A percentile compares a stretch with the other conserved stretches of the same genome.
These are phyloP conservation scores for Alouatta palliata DNA, from an alignment of 2,113 vertebrate genomes.

Conservation along the genomic window DNA sequence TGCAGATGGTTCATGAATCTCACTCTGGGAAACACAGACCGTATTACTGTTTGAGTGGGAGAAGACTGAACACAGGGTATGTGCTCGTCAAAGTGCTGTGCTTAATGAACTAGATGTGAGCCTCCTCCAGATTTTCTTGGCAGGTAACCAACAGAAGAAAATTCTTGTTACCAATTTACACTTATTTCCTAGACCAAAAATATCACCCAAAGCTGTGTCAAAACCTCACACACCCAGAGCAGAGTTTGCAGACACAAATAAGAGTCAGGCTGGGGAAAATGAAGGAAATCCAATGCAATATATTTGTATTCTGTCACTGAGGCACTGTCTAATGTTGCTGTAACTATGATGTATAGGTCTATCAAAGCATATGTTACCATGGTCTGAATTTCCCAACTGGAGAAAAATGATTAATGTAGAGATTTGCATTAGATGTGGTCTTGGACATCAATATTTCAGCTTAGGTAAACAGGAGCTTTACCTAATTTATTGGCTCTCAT, in stretches of 20 bases:
- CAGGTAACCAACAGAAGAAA: not conserved
- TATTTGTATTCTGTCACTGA: conserved; percentile 79
- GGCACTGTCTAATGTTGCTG: conserved; percentile 79
- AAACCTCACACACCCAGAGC: not conserved
- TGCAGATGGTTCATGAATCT: not conserved
- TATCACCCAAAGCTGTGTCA: conserved; percentile 24
- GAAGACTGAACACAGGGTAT: too few relatives aligned
- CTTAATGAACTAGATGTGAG: not conserved
- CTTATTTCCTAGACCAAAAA: conserved; percentile 12
- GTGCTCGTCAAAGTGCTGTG: not conserved
- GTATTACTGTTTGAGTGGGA: not conserved
- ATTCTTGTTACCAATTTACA: conserved; percentile 7
- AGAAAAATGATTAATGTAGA: conserved; percentile 85
- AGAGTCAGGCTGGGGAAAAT: conserved; percentile 69
- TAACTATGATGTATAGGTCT: conserved; percentile 85
- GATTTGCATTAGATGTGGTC: conserved; percentile 84
- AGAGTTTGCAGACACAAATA: conserved; percentile 59
- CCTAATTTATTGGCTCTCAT: conserved; percentile 91
- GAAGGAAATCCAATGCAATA: conserved; percentile 69
- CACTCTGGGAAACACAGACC: not conserved
- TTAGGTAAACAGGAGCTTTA: conserved; percentile 87
- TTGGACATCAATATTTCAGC: conserved; percentile 86
- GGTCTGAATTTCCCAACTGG: conserved; percentile 82
- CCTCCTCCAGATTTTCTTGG: not conserved
- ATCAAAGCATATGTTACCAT: conserved; percentile 81